These are phyloP conservation scores for Thalassarche chlororhynchos DNA, from an alignment of 2,113 vertebrate species.

Conservation along the genomic window DNA sequence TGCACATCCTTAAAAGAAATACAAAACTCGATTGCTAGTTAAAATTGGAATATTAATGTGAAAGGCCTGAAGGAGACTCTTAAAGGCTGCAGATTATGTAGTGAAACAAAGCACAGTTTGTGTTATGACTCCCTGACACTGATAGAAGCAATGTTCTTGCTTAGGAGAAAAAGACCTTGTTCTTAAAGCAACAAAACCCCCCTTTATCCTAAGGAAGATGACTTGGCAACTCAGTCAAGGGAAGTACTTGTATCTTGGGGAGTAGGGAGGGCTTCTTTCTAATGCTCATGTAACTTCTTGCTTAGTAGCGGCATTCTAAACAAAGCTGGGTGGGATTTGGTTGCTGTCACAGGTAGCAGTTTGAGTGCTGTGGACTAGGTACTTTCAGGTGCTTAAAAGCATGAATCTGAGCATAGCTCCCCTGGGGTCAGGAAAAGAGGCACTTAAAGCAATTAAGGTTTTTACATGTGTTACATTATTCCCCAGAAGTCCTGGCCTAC, in stretches of 20 bases:
- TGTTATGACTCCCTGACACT: conserved; percentile 6
- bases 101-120: neutral
- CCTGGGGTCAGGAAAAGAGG: neutral
- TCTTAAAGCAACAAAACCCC: neutral
- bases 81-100: neutral
- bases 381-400: neutral
- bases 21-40: neutral
- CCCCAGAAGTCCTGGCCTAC: neutral
- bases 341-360: neutral
- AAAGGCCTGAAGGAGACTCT: neutral
- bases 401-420: neutral
- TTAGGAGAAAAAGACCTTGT: conserved; percentile 8
- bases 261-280: neutral
- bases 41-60: neutral
- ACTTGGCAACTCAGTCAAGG: neutral
- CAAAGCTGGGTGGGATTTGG: neutral
- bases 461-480: neutral
- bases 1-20: neutral
- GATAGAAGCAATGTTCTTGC: neutral
- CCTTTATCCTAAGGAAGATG: neutral
- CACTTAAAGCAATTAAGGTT: neutral
- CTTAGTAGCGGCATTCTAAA: neutral
- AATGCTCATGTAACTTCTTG: neutral
- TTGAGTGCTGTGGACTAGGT: neutral
- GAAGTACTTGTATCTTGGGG: neutral